These are phyloP conservation scores for Oithona nana DNA, from an alignment of 2,888 invertebrate genomes.

Conservation along the genomic window DNA sequence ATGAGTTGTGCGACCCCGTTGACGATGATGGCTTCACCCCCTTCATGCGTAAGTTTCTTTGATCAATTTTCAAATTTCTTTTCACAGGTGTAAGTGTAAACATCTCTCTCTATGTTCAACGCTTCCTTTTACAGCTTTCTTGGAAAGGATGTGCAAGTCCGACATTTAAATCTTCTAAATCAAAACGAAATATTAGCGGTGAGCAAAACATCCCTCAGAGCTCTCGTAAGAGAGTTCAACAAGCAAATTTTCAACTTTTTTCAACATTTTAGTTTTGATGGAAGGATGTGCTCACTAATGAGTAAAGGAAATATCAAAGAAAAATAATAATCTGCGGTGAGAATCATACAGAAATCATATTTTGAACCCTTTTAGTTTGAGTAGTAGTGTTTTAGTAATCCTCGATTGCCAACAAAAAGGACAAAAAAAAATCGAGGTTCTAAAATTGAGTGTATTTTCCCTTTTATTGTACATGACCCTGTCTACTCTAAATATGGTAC, in stretches of 20 bases:
- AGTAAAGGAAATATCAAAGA: too few species aligned
- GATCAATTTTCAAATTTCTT: neutral
- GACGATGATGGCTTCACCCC: constrained; percentile 85
- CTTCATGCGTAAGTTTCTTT: constrained; percentile 62
- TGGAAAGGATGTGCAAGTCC: neutral
- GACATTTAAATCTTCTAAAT: neutral
- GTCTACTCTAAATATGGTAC: too few species aligned
- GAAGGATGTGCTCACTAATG: neutral
- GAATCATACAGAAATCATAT: neutral
- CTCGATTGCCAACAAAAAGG: too few species aligned
- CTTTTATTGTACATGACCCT: too few species aligned
- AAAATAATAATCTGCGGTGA: neutral
- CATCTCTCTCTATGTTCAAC: neutral
- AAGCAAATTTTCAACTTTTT: neutral
- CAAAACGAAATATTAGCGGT: neutral
- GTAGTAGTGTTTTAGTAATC: too few species aligned
- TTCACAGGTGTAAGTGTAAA: neutral
- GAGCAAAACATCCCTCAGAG: neutral
- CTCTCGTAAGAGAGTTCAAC: neutral
- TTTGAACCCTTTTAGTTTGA: too few species aligned
- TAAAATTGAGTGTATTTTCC: too few species aligned
- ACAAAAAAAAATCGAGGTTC: too few species aligned
- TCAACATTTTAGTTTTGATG: neutral
- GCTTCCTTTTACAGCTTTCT: neutral
- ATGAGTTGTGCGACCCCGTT: constrained; percentile 74